These are phyloP conservation scores for Lethenteron camtschaticum DNA, from an alignment of 2,113 vertebrate genomes.

Conservation along the genomic window DNA sequence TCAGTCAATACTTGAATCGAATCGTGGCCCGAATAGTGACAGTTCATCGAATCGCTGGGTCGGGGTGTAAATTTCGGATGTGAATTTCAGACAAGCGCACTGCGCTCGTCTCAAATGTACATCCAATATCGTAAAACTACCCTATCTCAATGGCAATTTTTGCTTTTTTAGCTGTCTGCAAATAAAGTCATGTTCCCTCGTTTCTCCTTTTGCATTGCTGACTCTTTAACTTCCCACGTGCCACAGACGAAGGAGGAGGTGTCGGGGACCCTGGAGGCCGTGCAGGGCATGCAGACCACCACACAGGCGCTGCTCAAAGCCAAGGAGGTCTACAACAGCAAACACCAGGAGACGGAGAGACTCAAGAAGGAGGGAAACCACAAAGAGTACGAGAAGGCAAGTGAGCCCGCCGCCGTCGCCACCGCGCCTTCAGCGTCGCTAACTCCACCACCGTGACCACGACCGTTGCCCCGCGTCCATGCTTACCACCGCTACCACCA, in stretches of 20 bases:
- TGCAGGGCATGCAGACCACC: slow-evolving; percentile 52
- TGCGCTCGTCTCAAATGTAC: too few relatives aligned
- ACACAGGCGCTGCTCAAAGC: slow-evolving; percentile 59
- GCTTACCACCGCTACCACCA: neutral
- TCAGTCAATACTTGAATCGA: too few relatives aligned
- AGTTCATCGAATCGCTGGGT: too few relatives aligned
- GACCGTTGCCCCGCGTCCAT: neutral
- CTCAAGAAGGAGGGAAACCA: slow-evolving; percentile 54
- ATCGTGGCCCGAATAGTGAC: too few relatives aligned
- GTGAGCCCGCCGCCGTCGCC: neutral
- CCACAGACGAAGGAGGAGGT: slow-evolving; percentile 67
- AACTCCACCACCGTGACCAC: neutral
- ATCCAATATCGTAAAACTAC: too few relatives aligned
- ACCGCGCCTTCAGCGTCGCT: too few relatives aligned
- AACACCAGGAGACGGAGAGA: slow-evolving; percentile 56
- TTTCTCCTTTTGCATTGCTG: too few relatives aligned
- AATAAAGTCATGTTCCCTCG: too few relatives aligned
- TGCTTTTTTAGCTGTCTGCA: too few relatives aligned
- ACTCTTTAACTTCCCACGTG: neutral
- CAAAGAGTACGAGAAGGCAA: slow-evolving; percentile 78
- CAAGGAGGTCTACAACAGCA: slow-evolving; percentile 51
- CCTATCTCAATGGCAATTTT: too few relatives aligned
- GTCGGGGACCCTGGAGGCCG: slow-evolving; percentile 48
- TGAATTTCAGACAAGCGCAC: too few relatives aligned
- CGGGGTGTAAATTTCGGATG: too few relatives aligned